These are phyloP conservation scores for Lasiurus borealis DNA, from an alignment of 2,113 vertebrate genomes.

Conservation along the genomic window DNA sequence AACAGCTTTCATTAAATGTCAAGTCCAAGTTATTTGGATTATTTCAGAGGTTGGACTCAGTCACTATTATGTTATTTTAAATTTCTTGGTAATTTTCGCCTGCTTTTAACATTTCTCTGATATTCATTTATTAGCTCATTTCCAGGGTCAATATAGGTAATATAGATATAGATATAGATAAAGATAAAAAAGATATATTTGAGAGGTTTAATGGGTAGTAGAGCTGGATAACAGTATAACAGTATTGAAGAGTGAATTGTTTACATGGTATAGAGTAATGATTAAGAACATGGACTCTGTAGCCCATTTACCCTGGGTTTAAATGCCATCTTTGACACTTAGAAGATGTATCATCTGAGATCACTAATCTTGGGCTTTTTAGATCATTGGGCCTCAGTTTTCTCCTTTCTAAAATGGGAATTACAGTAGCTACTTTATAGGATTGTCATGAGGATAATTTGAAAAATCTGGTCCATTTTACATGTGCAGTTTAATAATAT, in stretches of 20 bases:
- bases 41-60: background rate
- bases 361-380: background rate
- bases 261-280: background rate
- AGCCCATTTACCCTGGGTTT: background rate
- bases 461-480: background rate
- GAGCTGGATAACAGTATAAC: background rate
- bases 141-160: background rate
- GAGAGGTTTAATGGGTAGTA: background rate
- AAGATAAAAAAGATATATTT: background rate
- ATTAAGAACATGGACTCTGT: background rate
- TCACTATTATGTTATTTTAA: conserved; percentile 8
- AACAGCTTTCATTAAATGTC: conserved; percentile 12
- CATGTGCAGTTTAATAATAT: conserved; percentile 6
- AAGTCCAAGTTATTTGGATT: conserved; percentile 5
- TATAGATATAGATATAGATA: background rate
- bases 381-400: background rate
- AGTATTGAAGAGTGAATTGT: background rate
- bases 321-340: background rate
- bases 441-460: background rate
- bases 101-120: background rate
- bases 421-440: background rate
- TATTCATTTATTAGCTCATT: background rate
- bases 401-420: conserved; percentile 13
- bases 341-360: background rate
- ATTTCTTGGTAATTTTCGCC: background rate